These are phyloP conservation scores for Tyrannus savana DNA, from an alignment of 2,113 vertebrate genomes.

Conservation along the genomic window DNA sequence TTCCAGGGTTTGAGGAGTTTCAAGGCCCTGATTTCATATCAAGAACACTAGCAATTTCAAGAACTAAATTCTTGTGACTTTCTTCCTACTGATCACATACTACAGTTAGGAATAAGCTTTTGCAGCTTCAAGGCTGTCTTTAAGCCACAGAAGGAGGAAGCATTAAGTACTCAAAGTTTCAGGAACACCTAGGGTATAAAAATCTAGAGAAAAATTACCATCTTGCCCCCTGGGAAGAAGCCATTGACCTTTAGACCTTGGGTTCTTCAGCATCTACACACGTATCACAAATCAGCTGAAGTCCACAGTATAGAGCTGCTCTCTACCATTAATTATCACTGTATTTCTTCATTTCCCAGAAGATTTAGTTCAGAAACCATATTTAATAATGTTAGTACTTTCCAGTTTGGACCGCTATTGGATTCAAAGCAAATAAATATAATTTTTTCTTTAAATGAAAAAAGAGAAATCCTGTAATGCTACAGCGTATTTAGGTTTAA, in stretches of 20 bases:
- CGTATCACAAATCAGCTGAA: accelerated
- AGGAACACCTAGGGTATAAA: neutral
- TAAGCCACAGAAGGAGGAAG: neutral
- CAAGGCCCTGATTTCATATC: neutral
- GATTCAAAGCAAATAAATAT: neutral
- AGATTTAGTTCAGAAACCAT: neutral
- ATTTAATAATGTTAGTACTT: neutral
- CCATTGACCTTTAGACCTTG: neutral
- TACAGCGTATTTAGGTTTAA: neutral
- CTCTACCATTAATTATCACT: neutral
- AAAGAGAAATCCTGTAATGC: neutral
- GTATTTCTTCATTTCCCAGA: neutral
- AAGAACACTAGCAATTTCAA: neutral
- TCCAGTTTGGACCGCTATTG: neutral
- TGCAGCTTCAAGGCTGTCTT: neutral
- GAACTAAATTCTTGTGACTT: neutral
- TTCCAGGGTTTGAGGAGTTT: neutral
- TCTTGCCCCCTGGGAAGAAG: neutral
- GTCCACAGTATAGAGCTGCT: neutral
- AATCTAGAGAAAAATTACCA: neutral
- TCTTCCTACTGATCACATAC: neutral
- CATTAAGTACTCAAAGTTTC: neutral
- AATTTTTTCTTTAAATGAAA: neutral
- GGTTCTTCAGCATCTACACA: neutral
- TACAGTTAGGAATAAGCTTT: neutral